Conservation (phyloP, 2,113 vertebrate genomes). For the Nannospalax galili region DNA sequence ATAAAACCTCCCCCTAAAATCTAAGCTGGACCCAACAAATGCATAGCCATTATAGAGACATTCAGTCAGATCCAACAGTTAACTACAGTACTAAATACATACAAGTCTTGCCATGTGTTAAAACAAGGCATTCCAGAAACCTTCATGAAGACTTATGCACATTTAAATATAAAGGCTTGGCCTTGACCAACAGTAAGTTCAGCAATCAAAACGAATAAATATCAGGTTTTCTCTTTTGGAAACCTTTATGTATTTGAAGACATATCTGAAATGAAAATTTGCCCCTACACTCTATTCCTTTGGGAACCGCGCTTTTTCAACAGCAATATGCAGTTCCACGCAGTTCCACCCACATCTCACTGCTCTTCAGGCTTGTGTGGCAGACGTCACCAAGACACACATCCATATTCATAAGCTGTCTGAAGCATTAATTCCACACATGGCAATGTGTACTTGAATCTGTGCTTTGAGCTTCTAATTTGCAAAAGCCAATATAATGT, state of each 20-base stretch:
- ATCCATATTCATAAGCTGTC: slow-evolving; percentile 83
- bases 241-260: slow-evolving; percentile 65
- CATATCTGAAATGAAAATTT: slow-evolving; percentile 75
- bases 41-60: background rate
- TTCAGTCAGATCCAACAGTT: background rate
- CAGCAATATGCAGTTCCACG: slow-evolving; percentile 79
- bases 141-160: background rate
- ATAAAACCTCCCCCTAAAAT: slow-evolving; percentile 31
- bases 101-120: background rate
- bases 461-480: slow-evolving; percentile 81
- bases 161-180: slow-evolving; percentile 51
- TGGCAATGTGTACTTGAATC: slow-evolving; percentile 83
- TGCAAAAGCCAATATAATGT: slow-evolving; percentile 84
- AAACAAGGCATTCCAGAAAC: slow-evolving; percentile 43
- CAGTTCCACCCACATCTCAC: slow-evolving; percentile 79
- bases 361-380: slow-evolving; percentile 75
- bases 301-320: slow-evolving; percentile 77
- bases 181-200: slow-evolving; percentile 61
- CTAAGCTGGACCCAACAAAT: background rate
- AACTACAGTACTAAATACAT: slow-evolving; percentile 38
- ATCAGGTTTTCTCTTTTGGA: slow-evolving; percentile 64
- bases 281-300: slow-evolving; percentile 71
- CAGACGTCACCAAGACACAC: slow-evolving; percentile 75
- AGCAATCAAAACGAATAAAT: slow-evolving; percentile 76
- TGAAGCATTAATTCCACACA: slow-evolving; percentile 83